Conservation (phyloP, 2,797 vertebrate species). For the Spondyliosoma cantharus region DNA sequence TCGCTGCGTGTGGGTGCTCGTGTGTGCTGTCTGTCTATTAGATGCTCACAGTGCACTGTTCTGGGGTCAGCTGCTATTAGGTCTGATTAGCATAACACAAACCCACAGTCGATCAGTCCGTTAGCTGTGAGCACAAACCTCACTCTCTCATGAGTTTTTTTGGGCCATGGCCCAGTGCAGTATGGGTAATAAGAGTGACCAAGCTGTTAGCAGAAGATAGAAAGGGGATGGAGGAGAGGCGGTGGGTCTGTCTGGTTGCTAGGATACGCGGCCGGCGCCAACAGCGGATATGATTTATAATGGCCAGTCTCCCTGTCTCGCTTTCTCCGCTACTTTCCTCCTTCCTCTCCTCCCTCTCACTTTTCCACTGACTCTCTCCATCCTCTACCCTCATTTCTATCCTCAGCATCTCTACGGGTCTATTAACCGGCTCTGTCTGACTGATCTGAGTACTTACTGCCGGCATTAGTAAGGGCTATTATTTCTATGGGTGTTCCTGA, state of each 20-base stretch:
- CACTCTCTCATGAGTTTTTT: constrained; percentile 58
- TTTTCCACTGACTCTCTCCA: constrained; percentile 67
- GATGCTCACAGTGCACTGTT: constrained; percentile 3
- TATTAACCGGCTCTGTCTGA: constrained; percentile 51
- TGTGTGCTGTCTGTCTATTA: constrained; percentile 10
- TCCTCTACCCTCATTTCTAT: constrained; percentile 60
- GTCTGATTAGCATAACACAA: constrained; percentile 18
- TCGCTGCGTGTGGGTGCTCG: constrained; percentile 1
- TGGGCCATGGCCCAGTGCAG: constrained; percentile 71
- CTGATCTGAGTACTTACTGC: constrained; percentile 55
- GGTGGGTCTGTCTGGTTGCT: constrained; percentile 82
- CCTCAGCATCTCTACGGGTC: constrained; percentile 57
- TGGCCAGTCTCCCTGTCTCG: constrained; percentile 81
- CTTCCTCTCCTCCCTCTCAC: constrained; percentile 72
- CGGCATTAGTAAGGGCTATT: constrained; percentile 47
- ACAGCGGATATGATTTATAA: constrained; percentile 85
- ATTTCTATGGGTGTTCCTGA: constrained; percentile 53
- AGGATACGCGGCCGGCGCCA: constrained; percentile 81
- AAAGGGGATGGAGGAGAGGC: constrained; percentile 73
- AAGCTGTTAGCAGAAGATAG: constrained; percentile 72
- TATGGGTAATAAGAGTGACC: constrained; percentile 79
- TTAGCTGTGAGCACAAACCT: constrained; percentile 42
- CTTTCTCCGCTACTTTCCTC: constrained; percentile 75
- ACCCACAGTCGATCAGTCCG: constrained; percentile 36
- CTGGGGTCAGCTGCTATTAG: constrained; percentile 38